Evolutionary conservation across 2,888 invertebrate genomes (phyloP), one percentile per base, ranked within the genome.

Genomic region (Euclidia mi): DNA sequence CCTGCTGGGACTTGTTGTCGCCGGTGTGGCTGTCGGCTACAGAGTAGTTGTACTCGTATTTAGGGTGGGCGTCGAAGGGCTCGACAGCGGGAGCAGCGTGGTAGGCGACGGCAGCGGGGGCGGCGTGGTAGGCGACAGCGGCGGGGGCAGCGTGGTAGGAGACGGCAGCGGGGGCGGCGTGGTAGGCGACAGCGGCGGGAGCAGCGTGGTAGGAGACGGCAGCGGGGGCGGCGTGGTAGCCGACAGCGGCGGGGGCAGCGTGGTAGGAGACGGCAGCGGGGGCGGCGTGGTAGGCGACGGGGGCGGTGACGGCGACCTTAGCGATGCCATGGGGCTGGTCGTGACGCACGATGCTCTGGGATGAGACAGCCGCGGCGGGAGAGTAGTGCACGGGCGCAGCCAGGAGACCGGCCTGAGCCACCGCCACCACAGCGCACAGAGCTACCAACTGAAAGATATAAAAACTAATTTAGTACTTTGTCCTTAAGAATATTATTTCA

Each of bases 11-110:
- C 83, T 95, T 94, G 81, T 90, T 87, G 87, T 95, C 95, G 40
- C 95, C 95, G 75, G 94, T 92, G 84, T 94, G 92, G 28, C 89
- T 89, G 76, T 95, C 95, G 69, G 92, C 87, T 3, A 95, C 94
- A 40, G 94, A 92, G 83, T 95, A 95, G 56, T 84, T 88, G 87
- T 89, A 95, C 72, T 91, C 89, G 80, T 90, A 90, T 72, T 88
- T 84, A 51, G 90, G 89, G 81, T 71, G 65, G 11, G 41, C 41
- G 32, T 71, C 72, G 47, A 58, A 46, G 35, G 66, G 77, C 45
- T 81, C 80, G 11, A 68, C 70, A 45, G 62, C 51, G 42, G 76
- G 64, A 10, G 67, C 69, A 1, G 75, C 65, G 11, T 51, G 60
- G 51, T 63, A 57, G 15, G 71, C 52, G 4, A 65, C 65, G n/a